phyloP scores from a whole-genome alignment of 2,113 vertebrate genomes.

The Galbula dea region DNA sequence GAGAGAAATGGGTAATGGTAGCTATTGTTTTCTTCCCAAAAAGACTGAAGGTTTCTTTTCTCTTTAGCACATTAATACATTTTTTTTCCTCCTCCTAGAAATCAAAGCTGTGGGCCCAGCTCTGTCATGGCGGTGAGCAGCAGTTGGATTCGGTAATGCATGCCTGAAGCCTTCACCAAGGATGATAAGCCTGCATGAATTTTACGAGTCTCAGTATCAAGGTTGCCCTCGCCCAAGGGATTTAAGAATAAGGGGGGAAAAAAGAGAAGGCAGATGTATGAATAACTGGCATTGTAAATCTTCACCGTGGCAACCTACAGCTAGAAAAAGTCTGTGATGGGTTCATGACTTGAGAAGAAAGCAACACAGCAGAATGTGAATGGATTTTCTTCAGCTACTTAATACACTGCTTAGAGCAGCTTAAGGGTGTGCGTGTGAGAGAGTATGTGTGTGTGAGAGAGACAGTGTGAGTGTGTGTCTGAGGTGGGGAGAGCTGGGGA shows the following conservation, averaged over 20 bases:
- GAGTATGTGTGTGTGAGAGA: constrained; percentile 31
- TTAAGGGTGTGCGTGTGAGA: constrained; percentile 76
- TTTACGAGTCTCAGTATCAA: constrained; percentile 88
- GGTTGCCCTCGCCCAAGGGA: constrained; percentile 85
- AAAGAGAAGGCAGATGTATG: constrained; percentile 84
- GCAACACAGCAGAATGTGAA: constrained; percentile 82
- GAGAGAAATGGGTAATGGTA: not conserved
- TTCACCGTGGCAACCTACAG: constrained; percentile 90
- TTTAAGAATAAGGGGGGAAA: constrained; percentile 79
- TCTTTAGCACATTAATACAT: constrained; percentile 34
- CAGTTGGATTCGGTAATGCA: constrained; percentile 78
- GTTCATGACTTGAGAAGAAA: constrained; percentile 87
- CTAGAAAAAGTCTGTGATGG: constrained; percentile 86
- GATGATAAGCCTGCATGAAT: constrained; percentile 90
- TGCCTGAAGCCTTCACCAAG: constrained; percentile 85
- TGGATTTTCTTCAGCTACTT: constrained; percentile 87
- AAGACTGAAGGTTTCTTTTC: constrained; percentile 8
- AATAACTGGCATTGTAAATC: constrained; percentile 91
- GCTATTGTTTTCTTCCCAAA: not conserved
- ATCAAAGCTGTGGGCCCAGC: constrained; percentile 75
- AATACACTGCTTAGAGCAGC: constrained; percentile 94
- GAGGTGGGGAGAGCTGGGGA: constrained; percentile 65
- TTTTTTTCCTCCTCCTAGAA: constrained; percentile 29
- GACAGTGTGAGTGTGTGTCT: constrained; percentile 47
- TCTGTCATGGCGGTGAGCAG: constrained; percentile 77